Conservation (phyloP, 2,888 invertebrate species). For the Perizoma affinitatum region DNA sequence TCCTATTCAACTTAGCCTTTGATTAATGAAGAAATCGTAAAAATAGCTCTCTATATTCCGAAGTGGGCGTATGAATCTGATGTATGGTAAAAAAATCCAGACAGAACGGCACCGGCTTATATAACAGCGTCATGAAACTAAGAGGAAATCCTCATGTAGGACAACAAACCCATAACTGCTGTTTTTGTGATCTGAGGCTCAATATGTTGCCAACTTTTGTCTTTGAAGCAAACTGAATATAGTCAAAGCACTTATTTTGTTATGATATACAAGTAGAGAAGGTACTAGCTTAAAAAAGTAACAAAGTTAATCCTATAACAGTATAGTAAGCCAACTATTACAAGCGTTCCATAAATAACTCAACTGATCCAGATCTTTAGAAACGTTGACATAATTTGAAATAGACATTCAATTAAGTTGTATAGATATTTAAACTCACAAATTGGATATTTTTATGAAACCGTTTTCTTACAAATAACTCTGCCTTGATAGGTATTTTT, state of each 20-base stretch:
- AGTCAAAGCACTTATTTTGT: conserved; percentile 20
- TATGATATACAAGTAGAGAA: conserved; percentile 5
- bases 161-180: conserved; percentile 58
- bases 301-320: too few species aligned
- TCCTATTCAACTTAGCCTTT: background rate
- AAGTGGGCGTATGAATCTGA: conserved; percentile 41
- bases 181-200: conserved; percentile 41
- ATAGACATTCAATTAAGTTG: too few species aligned
- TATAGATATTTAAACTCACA: too few species aligned
- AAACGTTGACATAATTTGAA: too few species aligned
- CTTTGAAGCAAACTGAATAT: conserved; percentile 29
- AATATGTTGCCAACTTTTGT: conserved; percentile 42
- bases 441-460: too few species aligned
- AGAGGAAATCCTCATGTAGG: conserved; percentile 51
- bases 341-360: too few species aligned
- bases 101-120: conserved; percentile 63
- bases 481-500: too few species aligned
- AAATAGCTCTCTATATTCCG: conserved; percentile 30
- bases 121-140: conserved; percentile 43
- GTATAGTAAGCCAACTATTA: too few species aligned
- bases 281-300: too few species aligned
- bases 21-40: conserved; percentile 12
- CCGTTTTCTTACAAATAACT: too few species aligned
- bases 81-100: conserved; percentile 50
- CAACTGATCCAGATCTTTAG: too few species aligned